These are phyloP conservation scores for Strigamia maritima DNA, from an alignment of 2,888 invertebrate species.

Conservation along the genomic window DNA sequence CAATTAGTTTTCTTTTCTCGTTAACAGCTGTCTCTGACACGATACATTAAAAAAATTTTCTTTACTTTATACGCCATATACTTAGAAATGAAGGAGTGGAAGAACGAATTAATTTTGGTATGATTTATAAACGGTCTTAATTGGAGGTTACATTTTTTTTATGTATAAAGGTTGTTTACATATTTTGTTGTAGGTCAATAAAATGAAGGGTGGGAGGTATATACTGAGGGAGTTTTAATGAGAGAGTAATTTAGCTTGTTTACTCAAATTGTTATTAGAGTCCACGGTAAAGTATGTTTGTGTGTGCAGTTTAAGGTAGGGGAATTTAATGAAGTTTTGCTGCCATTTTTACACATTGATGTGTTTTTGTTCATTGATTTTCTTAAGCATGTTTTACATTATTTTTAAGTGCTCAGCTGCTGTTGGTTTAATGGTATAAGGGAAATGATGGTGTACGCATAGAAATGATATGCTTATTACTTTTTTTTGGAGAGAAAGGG, in stretches of 20 bases:
- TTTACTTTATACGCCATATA: too few species aligned
- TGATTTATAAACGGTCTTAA: background rate
- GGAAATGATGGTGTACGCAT: slow-evolving; percentile 15
- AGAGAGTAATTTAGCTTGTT: slow-evolving; percentile 15
- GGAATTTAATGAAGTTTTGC: slow-evolving; percentile 9
- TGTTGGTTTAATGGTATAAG: slow-evolving; percentile 28
- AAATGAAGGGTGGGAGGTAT: background rate
- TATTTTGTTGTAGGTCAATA: slow-evolving; percentile 12
- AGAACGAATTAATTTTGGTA: background rate
- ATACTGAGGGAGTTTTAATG: background rate
- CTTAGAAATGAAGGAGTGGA: too few species aligned
- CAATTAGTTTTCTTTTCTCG: background rate
- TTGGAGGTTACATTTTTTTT: background rate
- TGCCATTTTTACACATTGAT: slow-evolving; percentile 14
- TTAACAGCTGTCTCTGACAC: background rate
- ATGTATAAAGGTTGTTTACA: background rate
- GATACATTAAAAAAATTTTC: background rate
- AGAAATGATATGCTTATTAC: slow-evolving; percentile 25
- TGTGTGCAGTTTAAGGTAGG: background rate
- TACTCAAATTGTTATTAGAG: slow-evolving; percentile 20
- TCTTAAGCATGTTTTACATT: slow-evolving; percentile 1
- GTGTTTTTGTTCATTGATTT: slow-evolving; percentile 28
- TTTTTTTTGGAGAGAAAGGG: slow-evolving; percentile 15
- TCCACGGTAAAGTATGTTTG: background rate
- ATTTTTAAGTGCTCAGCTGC: slow-evolving; percentile 27